Evolutionary conservation across 1,140 invertebrate species (phyloP), one percentile per base, ranked within the genome.

Genomic region (Vanessa tameamea): DNA sequence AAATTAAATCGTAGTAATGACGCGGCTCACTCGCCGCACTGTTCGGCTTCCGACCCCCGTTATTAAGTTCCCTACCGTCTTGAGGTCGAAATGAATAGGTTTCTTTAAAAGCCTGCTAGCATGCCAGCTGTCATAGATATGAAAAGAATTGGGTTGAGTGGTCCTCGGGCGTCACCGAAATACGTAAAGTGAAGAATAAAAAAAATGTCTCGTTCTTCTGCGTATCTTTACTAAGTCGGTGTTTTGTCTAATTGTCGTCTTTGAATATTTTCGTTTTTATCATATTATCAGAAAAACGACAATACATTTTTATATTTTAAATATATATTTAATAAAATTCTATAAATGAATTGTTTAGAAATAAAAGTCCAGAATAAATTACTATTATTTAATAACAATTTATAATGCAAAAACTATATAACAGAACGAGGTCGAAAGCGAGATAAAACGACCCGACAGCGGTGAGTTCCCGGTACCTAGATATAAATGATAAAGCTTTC

Each of bases 1-100:
- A 88, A 91, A 92, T 92, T 90, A 89, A 92, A 92, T 90, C 82
- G 85, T 91, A 91, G 90, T 88, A 87, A 89, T 89, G 90, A 91
- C 90, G 86, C 85, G 86, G 82, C 81, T 82, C 85, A 83, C 81
- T 91, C 83, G 81, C 82, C 85, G 78, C 78, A 81, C 82, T 81
- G 82, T 87, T 87, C 81, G 82, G 75, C 78, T 74, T 75, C 78
- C 84, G 75, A 78, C 82, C 85, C 83, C 85, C 78, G 82, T 91
- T 92, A 91, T 91, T 89, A 89, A 91, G 88, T 87, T 84, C 85
- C 86, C 81, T 78, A 79, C 77, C 85, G 83, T 88, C 90, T 90
- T 90, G 87, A 88, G 86, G 89, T 87, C 89, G 86, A 88, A 91
- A 89, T 91, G 87, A 91, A 91, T 90, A 88, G 89, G 84, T 89